Percentiles rank a stretch among this genome's conserved stretches.
Conservation (phyloP, 2,888 invertebrate species). For the Lumbricus terrestris region DNA sequence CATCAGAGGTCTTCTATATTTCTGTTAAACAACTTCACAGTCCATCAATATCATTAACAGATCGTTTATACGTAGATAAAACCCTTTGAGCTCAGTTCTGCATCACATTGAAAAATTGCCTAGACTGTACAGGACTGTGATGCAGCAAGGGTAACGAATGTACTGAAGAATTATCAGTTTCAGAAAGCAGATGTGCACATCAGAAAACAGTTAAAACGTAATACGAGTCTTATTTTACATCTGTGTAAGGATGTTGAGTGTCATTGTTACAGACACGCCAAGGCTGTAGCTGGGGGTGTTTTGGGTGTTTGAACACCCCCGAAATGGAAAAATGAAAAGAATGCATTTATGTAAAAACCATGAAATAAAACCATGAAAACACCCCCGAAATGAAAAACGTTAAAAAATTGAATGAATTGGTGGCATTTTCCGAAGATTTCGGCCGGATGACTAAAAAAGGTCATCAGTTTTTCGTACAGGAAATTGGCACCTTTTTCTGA, state of each 20-base stretch:
- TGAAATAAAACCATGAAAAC: too few species aligned
- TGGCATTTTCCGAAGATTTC: too few species aligned
- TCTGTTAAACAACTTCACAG: neutral
- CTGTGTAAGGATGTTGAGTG: neutral
- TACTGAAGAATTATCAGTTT: neutral
- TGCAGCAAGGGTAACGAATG: neutral
- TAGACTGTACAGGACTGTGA: constrained; percentile 3
- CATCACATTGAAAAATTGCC: neutral
- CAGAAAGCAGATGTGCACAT: neutral
- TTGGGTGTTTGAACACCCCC: too few species aligned
- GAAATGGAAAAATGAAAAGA: too few species aligned
- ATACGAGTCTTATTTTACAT: neutral
- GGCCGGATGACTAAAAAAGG: too few species aligned
- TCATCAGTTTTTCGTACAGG: too few species aligned
- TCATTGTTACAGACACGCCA: neutral
- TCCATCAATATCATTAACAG: neutral
- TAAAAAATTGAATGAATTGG: too few species aligned
- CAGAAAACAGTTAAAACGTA: neutral
- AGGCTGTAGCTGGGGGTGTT: too few species aligned
- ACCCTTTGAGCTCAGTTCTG: neutral
- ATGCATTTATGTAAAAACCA: too few species aligned
- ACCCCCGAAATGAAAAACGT: too few species aligned
- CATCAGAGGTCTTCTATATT: too few species aligned
- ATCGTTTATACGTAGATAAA: neutral
- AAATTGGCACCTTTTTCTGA: too few species aligned